These are phyloP conservation scores for Eriosoma lanigerum DNA, from an alignment of 1,140 invertebrate species.

Conservation along the genomic window DNA sequence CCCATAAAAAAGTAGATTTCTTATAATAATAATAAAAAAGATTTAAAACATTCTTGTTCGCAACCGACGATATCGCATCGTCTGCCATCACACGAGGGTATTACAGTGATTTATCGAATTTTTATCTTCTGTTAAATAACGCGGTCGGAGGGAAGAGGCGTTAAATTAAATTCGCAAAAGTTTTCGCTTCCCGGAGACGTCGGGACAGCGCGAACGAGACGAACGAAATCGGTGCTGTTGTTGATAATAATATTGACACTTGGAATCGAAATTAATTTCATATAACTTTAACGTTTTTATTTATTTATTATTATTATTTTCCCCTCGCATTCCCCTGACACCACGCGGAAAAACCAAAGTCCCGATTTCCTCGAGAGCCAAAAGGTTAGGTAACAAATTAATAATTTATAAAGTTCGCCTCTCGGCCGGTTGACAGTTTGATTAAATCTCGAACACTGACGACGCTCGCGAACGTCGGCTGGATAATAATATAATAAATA, in stretches of 20 bases:
- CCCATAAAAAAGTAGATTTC: too few species aligned
- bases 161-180: slow-evolving; percentile 5
- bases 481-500: not conserved
- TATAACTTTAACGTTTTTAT: slow-evolving; percentile 12
- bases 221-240: not conserved
- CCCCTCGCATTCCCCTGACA: slow-evolving; percentile 11
- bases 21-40: too few species aligned
- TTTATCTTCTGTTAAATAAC: not conserved
- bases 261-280: slow-evolving; percentile 26
- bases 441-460: slow-evolving; percentile 8
- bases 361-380: slow-evolving; percentile 15
- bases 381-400: slow-evolving; percentile 26
- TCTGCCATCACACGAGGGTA: not conserved
- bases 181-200: not conserved
- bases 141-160: not conserved
- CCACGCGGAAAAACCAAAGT: slow-evolving; percentile 27
- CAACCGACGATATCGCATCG: not conserved
- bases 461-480: not conserved
- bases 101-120: slow-evolving; percentile 7
- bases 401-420: slow-evolving; percentile 35
- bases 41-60: too few species aligned
- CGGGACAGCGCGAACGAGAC: not conserved
- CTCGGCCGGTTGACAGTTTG: slow-evolving; percentile 19
- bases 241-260: not conserved
- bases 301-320: too few species aligned